Base-by-base conservation (phyloP, 2,797 vertebrate species). In the Pseudopleuronectes americanus region DNA sequence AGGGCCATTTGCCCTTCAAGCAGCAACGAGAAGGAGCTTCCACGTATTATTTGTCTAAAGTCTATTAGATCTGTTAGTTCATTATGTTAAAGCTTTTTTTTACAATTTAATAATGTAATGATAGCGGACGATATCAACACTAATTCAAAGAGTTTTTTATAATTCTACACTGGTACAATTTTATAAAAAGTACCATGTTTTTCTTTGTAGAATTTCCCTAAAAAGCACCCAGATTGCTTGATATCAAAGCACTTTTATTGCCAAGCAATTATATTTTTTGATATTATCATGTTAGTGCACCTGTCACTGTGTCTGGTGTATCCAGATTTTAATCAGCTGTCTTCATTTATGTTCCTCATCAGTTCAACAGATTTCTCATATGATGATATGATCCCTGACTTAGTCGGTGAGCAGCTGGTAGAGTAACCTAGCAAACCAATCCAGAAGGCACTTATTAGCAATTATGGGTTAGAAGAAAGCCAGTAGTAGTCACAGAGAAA, bases 401-500 rank as follows among this genome's bases (percentile, higher is more conserved):
- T 19, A 41, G 52, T 60, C 57, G n/a, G 47, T 45, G 53, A 64
- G 41, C 24, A 13, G 22, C 31, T 55, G 47, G 31, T 68, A 28
- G 56, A 64, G 59, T 56, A 65, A 66, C 80, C 53, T 33, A 70
- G 36, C 33, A 48, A 68, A 59, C 63, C 61, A 68, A 68, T 64
- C 14, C 65, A 63, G 17, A 64, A 56, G 47, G 43, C 45, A 57
- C 24, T 52, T 41, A 38, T 24, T 33, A 12, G 24, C 31, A 68
- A 56, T 70, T 64, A 53, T 10, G 10, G 28, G 51, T 71, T 80
- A 45, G 38, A 2, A 48, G 55, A 69, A 71, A 76, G 22, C 22
- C n/a, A 41, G 73, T 19, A 26, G 73, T 57, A 69, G 76, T 77
- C 68, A 76, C 33, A 73, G 47, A 81, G 36, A 84, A 64, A 64